Evolutionary conservation across 92 coral and sea anemone genomes (phyloP), one percentile per base, ranked within the genome.

Genomic region (Phenganax subtilis): DNA sequence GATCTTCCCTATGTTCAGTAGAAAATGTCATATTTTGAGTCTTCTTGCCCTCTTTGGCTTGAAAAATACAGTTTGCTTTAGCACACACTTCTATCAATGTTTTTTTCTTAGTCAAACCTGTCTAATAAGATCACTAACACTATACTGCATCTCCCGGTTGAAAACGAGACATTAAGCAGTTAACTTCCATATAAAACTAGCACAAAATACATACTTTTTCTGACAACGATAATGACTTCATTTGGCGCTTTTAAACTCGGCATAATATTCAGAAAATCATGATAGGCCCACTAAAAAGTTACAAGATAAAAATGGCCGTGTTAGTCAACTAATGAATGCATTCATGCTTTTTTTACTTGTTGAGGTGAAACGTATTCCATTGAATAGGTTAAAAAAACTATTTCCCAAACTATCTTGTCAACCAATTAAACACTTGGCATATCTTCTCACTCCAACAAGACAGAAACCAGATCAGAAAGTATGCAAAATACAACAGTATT

Each of bases 11-110:
- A 87, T 94, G 97, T 44, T 94, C 98, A 58, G 98, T 94, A 52
- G 98, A 94, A 85, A 94, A 94, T 58, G 98, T 94, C 98, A 94
- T 94, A 29, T 89, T 90, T 51, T 94, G 98, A 14, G 91, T 92
- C 87, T 94, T 94, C 65, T 92, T 94, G 16, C 98, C 93, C 64
- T 90, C 92, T 57, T 55, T 77, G 16, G 77, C 81, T 69, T 3
- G 8, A 16, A 64, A 47, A 82, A 12, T 16, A 82, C 69, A 72
- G 37, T 0, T 12, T 51, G 20, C 5, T 62, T 76, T 31, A 61
- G 61, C 12, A 14, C 27, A 9, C 29, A 12, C 14, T 30, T 29
- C 29, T 10, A 68, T 10, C 10, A 68, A 37, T 37, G 47, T 37
- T 12, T 30, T 44, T 7, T 20, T 44, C 6, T 20, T 54, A 68